Evolutionary conservation across 1,140 invertebrate species (phyloP), one percentile per base, ranked within the genome.

Genomic region (Nebria ingens): DNA sequence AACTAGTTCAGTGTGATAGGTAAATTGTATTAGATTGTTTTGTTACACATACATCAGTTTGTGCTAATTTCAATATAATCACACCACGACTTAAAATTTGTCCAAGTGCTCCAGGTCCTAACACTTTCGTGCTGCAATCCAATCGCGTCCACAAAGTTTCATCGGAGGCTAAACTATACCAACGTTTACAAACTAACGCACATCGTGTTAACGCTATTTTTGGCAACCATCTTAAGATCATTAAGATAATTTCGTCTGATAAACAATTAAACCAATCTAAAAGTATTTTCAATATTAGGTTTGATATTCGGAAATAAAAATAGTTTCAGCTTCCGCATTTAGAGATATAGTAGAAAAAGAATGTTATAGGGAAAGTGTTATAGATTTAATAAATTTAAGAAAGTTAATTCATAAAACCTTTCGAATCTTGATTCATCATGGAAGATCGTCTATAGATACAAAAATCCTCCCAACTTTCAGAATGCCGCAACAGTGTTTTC

Each of bases 221-320:
- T 4, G 88, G 85, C 40, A 94, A 72, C 82, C 83, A 90, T 62
- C 81, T 79, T 56, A 93, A 85, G 29, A 94, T 85, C 59, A 82
- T 77, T n/a, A 93, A 68, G 15, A 93, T 78, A 56, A 93, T 81
- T 71, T 93, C 90, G 73, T 93, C 91, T 0, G 87, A 87, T 49
- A 89, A 64, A 56, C 74, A 73, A n/a, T 76, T 73, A 61, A 84
- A 84, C 61, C 79, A 71, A 66, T 83, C 78, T 65, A 49, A 12
- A 58, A 59, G n/a, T n/a, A n/a, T n/a, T n/a, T n/a, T n/a, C n/a
- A 64, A 63, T 12, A 57, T n/a, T n/a, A n/a, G n/a, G n/a, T n/a
- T n/a, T n/a, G n/a, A n/a, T n/a, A n/a, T n/a, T n/a, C n/a, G n/a
- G n/a, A n/a, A n/a, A n/a, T n/a, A n/a, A n/a, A n/a, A n/a, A n/a